These are phyloP conservation scores for Meleagris gallopavo DNA, from an alignment of 2,113 vertebrate genomes.

Conservation along the genomic window DNA sequence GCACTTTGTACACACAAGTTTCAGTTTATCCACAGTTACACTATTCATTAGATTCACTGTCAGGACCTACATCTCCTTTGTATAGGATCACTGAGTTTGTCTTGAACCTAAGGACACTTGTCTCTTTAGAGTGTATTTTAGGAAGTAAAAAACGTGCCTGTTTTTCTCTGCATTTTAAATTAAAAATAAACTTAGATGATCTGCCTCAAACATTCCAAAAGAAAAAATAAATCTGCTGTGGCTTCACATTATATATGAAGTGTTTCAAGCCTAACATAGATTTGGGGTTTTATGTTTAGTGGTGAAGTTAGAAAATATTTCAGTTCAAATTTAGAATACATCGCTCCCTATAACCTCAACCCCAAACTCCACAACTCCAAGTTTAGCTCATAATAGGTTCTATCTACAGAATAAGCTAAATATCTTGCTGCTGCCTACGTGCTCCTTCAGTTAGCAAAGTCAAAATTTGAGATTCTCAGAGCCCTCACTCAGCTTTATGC, in stretches of 20 bases:
- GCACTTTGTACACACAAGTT: neutral
- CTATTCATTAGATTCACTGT: neutral
- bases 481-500: neutral
- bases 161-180: conserved; percentile 10
- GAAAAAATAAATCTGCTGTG: conserved; percentile 54
- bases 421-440: neutral
- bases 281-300: conserved; percentile 26
- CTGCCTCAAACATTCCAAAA: conserved; percentile 36
- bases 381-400: neutral
- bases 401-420: conserved; percentile 5
- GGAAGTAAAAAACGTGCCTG: neutral
- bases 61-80: neutral
- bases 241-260: conserved; percentile 29
- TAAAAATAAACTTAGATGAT: neutral
- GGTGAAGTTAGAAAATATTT: conserved; percentile 37
- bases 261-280: conserved; percentile 15
- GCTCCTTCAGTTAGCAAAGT: neutral
- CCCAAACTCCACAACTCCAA: neutral
- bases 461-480: neutral
- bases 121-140: neutral
- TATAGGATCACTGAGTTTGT: neutral
- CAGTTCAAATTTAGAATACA: conserved; percentile 38
- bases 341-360: neutral
- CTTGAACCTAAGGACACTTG: neutral
- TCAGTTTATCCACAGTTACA: neutral